These are phyloP conservation scores for Anoplius nigerrimus DNA, from an alignment of 2,888 invertebrate genomes.

Conservation along the genomic window DNA sequence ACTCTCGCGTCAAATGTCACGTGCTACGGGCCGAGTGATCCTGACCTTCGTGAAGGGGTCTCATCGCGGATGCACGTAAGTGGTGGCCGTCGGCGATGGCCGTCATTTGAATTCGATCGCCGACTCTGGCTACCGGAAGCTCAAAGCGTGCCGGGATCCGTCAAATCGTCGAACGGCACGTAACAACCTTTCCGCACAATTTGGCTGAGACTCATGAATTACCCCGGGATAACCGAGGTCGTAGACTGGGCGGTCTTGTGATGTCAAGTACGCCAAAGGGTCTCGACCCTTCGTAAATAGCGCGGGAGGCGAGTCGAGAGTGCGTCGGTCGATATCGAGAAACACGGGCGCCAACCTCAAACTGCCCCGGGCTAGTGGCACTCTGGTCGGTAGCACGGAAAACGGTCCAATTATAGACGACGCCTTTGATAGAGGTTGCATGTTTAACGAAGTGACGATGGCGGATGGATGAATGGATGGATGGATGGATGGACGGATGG, in stretches of 20 bases:
- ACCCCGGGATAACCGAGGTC: conserved; percentile 37
- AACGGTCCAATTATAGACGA: conserved; percentile 53
- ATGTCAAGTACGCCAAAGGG: conserved; percentile 52
- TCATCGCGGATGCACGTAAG: too few species aligned
- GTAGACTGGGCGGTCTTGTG: conserved; percentile 48
- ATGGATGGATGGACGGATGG: too few species aligned
- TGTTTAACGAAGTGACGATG: conserved; percentile 42
- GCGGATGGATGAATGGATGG: too few species aligned
- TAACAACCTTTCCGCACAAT: conserved; percentile 36
- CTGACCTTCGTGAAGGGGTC: conserved; percentile 25
- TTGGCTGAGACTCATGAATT: conserved; percentile 4
- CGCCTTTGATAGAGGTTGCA: conserved; percentile 52
- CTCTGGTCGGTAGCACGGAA: conserved; percentile 45
- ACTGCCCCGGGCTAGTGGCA: conserved; percentile 39
- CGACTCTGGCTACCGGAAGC: too few species aligned
- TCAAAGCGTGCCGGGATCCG: too few species aligned
- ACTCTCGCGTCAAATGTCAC: conserved; percentile 44
- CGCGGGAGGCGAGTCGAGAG: conserved; percentile 11
- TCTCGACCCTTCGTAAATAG: conserved; percentile 21
- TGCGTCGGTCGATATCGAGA: conserved; percentile 50
- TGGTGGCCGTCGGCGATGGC: too few species aligned
- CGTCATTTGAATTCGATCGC: too few species aligned
- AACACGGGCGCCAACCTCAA: conserved; percentile 37
- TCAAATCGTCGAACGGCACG: conserved; percentile 10
- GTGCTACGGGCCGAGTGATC: conserved; percentile 42